These are phyloP conservation scores for Aphodius sticticus DNA, from an alignment of 2,888 invertebrate species.

Conservation along the genomic window DNA sequence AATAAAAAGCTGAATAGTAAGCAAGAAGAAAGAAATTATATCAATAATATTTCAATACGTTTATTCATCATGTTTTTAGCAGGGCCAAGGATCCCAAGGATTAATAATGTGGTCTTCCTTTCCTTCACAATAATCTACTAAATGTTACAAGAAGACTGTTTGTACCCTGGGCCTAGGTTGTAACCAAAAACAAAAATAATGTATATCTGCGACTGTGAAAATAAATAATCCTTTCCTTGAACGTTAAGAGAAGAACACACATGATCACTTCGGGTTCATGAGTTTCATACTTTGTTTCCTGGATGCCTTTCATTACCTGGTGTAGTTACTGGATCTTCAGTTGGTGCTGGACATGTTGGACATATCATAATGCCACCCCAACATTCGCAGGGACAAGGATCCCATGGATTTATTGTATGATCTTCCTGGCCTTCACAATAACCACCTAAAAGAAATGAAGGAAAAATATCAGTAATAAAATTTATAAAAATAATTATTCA, in stretches of 20 bases:
- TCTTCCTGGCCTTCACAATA: slow-evolving; percentile 4
- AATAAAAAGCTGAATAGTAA: neutral
- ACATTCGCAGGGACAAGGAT: neutral
- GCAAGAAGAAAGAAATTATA: neutral
- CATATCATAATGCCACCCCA: neutral
- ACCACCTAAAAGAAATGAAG: neutral
- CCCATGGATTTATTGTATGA: neutral
- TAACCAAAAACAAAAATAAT: too few relatives aligned
- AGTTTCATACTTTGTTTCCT: too few relatives aligned
- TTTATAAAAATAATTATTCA: too few relatives aligned
- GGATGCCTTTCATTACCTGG: neutral
- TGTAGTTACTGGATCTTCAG: neutral
- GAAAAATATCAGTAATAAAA: neutral
- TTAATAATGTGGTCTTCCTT: neutral
- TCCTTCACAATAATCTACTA: slow-evolving; percentile 16
- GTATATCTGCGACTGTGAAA: too few relatives aligned
- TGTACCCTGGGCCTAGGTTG: too few relatives aligned
- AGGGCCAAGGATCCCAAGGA: neutral
- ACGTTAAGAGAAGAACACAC: neutral
- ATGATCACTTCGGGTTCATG: neutral
- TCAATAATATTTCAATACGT: too few relatives aligned
- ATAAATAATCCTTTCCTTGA: neutral
- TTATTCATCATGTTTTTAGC: neutral
- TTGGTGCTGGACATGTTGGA: neutral
- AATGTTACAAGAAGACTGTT: neutral